Conservation (phyloP, 2,888 invertebrate species). For the Calameuta pallipes region DNA sequence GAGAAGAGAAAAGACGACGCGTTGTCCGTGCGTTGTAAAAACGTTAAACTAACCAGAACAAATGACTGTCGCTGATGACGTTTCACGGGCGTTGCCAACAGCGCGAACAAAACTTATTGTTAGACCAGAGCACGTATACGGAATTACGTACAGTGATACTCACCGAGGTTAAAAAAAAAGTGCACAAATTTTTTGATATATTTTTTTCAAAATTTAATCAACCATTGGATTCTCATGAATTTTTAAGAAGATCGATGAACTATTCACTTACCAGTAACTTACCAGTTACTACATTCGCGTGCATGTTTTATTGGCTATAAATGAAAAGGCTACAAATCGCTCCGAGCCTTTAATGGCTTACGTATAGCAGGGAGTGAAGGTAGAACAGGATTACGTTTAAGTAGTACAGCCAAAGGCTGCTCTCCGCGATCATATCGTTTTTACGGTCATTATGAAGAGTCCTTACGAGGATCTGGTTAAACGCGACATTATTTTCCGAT, state of each 20-base stretch:
- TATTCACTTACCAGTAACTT: slow-evolving; percentile 53
- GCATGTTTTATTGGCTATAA: slow-evolving; percentile 61
- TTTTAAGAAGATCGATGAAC: slow-evolving; percentile 57
- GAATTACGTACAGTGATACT: background rate
- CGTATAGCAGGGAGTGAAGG: background rate
- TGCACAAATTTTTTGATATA: background rate
- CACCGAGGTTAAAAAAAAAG: background rate
- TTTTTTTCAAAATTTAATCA: background rate
- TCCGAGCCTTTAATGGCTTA: slow-evolving; percentile 25
- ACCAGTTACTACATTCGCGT: slow-evolving; percentile 47
- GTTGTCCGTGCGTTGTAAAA: slow-evolving; percentile 11
- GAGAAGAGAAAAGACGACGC: slow-evolving; percentile 17
- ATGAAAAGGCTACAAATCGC: slow-evolving; percentile 57
- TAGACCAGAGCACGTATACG: background rate
- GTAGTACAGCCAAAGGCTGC: background rate
- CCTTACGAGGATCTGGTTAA: slow-evolving; percentile 36
- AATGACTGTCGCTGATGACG: slow-evolving; percentile 25
- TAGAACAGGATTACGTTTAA: background rate
- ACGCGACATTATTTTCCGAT: slow-evolving; percentile 51
- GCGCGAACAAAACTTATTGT: background rate
- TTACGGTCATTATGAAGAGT: slow-evolving; percentile 48
- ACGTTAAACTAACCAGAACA: slow-evolving; percentile 27
- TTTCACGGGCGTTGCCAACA: background rate
- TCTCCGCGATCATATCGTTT: slow-evolving; percentile 50
- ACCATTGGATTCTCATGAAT: background rate